Conservation (phyloP, 1,140 invertebrate genomes). For the Eriocheir sinensis region DNA sequence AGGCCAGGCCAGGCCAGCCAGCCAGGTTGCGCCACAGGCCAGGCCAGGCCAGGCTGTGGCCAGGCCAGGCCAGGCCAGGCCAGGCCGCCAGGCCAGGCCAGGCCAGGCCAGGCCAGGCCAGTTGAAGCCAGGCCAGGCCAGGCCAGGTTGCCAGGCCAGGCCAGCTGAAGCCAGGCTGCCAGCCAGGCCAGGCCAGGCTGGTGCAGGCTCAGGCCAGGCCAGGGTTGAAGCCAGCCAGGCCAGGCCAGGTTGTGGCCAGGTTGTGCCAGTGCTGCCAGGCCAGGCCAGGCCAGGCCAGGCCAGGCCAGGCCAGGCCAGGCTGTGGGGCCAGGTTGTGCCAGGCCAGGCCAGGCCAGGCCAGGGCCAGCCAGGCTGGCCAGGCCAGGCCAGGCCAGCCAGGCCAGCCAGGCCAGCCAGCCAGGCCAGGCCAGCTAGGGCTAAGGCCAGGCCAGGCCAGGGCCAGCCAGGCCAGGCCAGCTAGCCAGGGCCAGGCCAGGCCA, state of each 20-base stretch:
- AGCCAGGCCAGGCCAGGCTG: background rate
- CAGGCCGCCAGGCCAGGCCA: conserved; percentile 48
- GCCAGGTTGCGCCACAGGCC: conserved; percentile 37
- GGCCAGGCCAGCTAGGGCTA: conserved; percentile 26
- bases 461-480: conserved; percentile 39
- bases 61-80: background rate
- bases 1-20: conserved; percentile 51
- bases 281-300: conserved; percentile 63
- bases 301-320: conserved; percentile 47
- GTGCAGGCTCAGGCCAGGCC: background rate
- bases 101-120: conserved; percentile 53
- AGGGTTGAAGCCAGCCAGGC: background rate
- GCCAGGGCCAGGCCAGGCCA: conserved; percentile 79
- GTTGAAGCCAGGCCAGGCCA: background rate
- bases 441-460: background rate
- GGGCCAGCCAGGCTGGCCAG: conserved; percentile 62
- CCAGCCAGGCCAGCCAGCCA: conserved; percentile 64
- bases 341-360: conserved; percentile 73
- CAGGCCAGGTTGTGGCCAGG: background rate
- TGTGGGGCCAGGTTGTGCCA: conserved; percentile 51
- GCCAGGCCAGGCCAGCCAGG: conserved; percentile 36
- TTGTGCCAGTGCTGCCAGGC: conserved; percentile 56
- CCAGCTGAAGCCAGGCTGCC: background rate
- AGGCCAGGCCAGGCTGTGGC: conserved; percentile 2
- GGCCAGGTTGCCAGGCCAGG: background rate